A percentile compares a stretch with the other conserved stretches of the same genome.
phyloP scores from a whole-genome alignment of 2,888 invertebrate genomes.

The Idaea dimidiata region DNA sequence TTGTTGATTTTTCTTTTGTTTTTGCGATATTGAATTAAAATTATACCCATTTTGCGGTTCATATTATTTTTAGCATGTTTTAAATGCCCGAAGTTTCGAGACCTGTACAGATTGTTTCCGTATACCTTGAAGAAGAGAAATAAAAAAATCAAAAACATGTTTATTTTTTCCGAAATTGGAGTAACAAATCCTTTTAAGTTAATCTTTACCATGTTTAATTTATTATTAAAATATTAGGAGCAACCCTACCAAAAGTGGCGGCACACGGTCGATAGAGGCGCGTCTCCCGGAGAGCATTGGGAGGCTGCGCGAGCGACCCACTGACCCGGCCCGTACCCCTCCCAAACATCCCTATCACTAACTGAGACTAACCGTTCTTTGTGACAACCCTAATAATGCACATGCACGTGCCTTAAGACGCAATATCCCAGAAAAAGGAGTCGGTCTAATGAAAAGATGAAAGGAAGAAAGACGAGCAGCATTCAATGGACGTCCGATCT shows the following conservation, averaged over 20 bases:
- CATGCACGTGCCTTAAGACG: constrained; percentile 42
- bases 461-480: constrained; percentile 40
- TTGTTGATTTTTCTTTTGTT: no score
- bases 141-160: no score
- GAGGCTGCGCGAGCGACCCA: constrained; percentile 84
- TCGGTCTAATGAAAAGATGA: constrained; percentile 38
- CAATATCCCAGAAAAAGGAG: constrained; percentile 33
- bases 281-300: constrained; percentile 68
- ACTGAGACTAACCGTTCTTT: constrained; percentile 31
- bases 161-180: no score
- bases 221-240: constrained; percentile 25
- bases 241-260: constrained; percentile 62
- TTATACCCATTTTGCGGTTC: no score
- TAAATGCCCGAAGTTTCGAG: no score
- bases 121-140: no score
- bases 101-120: no score
- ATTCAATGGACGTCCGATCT: constrained; percentile 45
- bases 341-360: constrained; percentile 44
- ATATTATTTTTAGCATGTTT: no score
- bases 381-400: constrained; percentile 52
- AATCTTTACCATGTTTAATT: not conserved
- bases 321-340: constrained; percentile 76
- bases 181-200: no score
- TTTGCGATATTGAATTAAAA: no score
- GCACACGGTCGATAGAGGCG: constrained; percentile 78